Evolutionary conservation across 2,888 invertebrate genomes (phyloP).

Genomic region (Tolmerus cingulatus): DNA sequence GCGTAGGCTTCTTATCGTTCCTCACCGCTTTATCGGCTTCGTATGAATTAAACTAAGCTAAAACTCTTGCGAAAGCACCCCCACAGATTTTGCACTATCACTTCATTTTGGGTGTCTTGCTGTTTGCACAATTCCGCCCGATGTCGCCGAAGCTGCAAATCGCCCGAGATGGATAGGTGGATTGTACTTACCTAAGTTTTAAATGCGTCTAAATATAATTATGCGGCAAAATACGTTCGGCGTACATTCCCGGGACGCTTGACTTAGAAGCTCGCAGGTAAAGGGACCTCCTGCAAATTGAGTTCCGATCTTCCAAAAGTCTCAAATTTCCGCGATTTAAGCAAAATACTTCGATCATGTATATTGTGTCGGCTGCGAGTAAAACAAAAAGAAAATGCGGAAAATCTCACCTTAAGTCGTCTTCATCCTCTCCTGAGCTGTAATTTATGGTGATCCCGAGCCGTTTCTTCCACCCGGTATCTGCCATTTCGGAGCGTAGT

Average conservation of each 20-base stretch:
- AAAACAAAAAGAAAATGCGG: background rate
- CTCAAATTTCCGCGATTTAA: background rate
- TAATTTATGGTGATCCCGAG: slow-evolving; percentile 66
- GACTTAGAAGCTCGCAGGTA: background rate
- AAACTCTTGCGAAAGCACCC: background rate
- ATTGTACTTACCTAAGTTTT: background rate
- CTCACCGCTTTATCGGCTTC: background rate
- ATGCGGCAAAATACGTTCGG: background rate
- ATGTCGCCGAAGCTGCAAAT: background rate
- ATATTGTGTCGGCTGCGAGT: slow-evolving; percentile 16
- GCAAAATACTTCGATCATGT: slow-evolving; percentile 23
- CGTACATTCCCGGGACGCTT: background rate
- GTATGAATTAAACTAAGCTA: background rate
- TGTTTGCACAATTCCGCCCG: background rate
- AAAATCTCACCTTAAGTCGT: slow-evolving; percentile 37
- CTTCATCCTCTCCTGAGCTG: slow-evolving; percentile 64
- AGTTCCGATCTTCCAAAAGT: background rate
- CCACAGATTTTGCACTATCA: background rate
- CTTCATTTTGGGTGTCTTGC: background rate
- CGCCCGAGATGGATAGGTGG: background rate
- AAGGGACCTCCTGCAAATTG: background rate
- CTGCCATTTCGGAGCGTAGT: slow-evolving; percentile 53
- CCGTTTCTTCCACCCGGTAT: slow-evolving; percentile 66
- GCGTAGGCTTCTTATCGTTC: background rate
- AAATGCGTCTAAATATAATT: background rate